Base-by-base conservation (phyloP, 2,797 vertebrate genomes). In the Coregonus sp. region DNA sequence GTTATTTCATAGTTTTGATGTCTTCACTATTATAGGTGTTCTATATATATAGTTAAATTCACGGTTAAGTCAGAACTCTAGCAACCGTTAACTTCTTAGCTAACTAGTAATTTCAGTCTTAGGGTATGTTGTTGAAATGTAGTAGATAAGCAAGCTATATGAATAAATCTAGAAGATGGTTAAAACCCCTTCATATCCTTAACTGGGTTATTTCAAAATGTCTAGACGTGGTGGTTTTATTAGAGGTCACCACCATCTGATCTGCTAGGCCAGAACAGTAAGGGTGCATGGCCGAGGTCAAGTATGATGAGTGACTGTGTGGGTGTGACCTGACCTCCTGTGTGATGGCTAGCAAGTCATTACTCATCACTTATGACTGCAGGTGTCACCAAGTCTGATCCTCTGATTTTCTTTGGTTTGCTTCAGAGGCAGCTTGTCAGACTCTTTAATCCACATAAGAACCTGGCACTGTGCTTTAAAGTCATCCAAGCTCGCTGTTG, bases 391-490 rank as follows among this genome's bases (percentile, higher is more conserved):
- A 20, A 47, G 7, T 25, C 40, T 29, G 47, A 25, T 66, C 11
- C 69, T 70, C n/a, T 5, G 69, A 70, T 40, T 20, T 37, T 6
- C n/a, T 51, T 71, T 52, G 47, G 9, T 65, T 85, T 81, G 73
- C 81, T 52, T 78, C 78, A 69, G 82, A 72, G 61, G 68, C 80
- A 84, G 79, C 80, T 76, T 72, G 71, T 70, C 50, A 75, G 63
- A 82, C 84, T 79, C 85, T 89, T 89, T 90, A 92, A 93, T 90
- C 91, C 90, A 87, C 76, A 35, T 92, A 91, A 91, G 80, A 86
- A 84, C 66, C 7, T 86, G 88, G 83, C 88, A 89, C 87, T 82
- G 77, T 83, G 14, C 50, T 87, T 77, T 91, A 88, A 93, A 91
- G 86, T 88, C 91, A 91, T 80, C 83, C 89, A 91, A 89, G 90